Conservation (phyloP, 2,113 vertebrate genomes). For the Cryptomyrus ogoouensis region DNA sequence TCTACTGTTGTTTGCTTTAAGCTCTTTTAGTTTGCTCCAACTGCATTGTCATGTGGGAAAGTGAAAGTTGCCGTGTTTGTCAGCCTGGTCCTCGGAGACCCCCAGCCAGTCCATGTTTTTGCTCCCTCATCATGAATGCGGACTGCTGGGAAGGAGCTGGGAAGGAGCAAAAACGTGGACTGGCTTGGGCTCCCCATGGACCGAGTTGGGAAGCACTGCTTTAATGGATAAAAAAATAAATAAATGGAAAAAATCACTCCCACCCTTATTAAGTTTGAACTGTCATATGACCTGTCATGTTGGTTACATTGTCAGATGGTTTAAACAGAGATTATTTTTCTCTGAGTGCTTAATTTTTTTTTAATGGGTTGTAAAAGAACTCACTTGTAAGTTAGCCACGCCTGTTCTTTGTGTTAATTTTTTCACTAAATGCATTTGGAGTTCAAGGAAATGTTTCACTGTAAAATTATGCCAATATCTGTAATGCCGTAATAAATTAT, state of each 20-base stretch:
- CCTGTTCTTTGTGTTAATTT: not conserved
- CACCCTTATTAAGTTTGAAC: not conserved
- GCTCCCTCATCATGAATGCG: not conserved
- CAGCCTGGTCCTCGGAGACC: not conserved
- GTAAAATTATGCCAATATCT: slow-evolving; percentile 60
- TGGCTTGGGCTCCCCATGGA: not conserved
- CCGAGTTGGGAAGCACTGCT: not conserved
- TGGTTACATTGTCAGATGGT: not conserved
- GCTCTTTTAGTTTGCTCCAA: not conserved
- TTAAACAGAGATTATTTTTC: not conserved
- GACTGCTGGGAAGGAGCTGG: not conserved
- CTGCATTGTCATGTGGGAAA: not conserved
- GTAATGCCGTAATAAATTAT: slow-evolving; percentile 73
- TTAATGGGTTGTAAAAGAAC: not conserved
- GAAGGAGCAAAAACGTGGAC: not conserved
- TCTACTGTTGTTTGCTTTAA: not conserved
- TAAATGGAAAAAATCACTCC: not conserved
- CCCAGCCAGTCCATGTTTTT: not conserved
- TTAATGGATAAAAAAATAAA: not conserved
- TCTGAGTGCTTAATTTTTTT: not conserved
- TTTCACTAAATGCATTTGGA: slow-evolving; percentile 42
- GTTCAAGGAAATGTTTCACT: slow-evolving; percentile 46
- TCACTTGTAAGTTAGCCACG: not conserved
- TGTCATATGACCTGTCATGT: not conserved
- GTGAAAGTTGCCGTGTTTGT: not conserved